Percentiles rank a stretch among this genome's conserved stretches.
These are phyloP conservation scores for Tinamus guttatus DNA, from an alignment of 2,113 vertebrate species.

Conservation along the genomic window DNA sequence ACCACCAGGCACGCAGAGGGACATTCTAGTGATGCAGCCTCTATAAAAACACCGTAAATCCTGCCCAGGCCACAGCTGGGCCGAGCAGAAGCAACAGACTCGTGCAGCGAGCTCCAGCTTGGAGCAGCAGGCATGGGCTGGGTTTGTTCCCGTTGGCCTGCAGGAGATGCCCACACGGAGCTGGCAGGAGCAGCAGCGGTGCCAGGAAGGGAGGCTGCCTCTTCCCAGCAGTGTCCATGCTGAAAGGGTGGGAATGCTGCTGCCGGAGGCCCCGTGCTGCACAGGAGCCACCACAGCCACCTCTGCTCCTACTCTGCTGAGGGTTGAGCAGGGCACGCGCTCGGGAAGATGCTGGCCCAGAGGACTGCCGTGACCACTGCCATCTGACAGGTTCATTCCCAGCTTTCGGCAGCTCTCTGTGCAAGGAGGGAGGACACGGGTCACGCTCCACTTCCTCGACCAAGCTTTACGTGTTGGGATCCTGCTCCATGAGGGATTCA, in stretches of 20 bases:
- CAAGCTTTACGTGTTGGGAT: not conserved
- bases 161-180: accelerated
- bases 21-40: not conserved
- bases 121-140: not conserved
- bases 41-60: not conserved
- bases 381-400: accelerated
- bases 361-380: not conserved
- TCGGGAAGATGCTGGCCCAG: not conserved
- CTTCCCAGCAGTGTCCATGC: not conserved
- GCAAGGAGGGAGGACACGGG: not conserved
- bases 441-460: not conserved
- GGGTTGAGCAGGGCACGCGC: accelerated
- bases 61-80: not conserved
- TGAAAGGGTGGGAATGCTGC: not conserved
- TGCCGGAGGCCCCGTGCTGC: not conserved
- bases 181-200: not conserved
- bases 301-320: not conserved
- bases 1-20: not conserved
- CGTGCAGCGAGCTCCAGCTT: not conserved
- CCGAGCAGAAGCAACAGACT: not conserved
- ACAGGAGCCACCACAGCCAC: accelerated
- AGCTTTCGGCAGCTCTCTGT: not conserved
- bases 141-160: not conserved
- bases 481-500: accelerated
- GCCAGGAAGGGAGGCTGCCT: not conserved